Evolutionary conservation across 2,888 invertebrate species (phyloP).

Genomic region (Helicoverpa assulta): DNA sequence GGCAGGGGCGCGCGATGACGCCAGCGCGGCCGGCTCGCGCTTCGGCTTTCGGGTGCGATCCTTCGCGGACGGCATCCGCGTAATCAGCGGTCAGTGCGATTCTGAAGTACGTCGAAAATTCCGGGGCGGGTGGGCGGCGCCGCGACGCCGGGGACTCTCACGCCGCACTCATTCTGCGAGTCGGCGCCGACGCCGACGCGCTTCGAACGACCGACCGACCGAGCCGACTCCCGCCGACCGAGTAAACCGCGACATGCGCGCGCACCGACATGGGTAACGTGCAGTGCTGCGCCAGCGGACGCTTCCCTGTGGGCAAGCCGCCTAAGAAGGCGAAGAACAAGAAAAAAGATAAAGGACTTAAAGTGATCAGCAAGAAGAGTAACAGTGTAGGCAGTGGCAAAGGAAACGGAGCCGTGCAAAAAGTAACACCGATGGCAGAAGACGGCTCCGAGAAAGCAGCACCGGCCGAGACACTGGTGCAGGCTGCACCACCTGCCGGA

Average conservation of each 20-base stretch:
- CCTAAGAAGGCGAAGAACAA: slow-evolving; percentile 81
- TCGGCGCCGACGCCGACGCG: slow-evolving; percentile 90
- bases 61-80: slow-evolving; percentile 89
- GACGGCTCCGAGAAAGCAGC: slow-evolving; percentile 79
- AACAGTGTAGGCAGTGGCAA: slow-evolving; percentile 83
- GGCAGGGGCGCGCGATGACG: slow-evolving; percentile 87
- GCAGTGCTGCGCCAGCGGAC: slow-evolving; percentile 89
- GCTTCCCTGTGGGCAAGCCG: slow-evolving; percentile 82
- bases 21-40: slow-evolving; percentile 86
- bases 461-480: slow-evolving; percentile 75
- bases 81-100: slow-evolving; percentile 87
- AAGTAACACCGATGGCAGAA: slow-evolving; percentile 82
- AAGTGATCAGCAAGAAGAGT: slow-evolving; percentile 77
- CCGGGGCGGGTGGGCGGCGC: slow-evolving; percentile 84
- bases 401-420: slow-evolving; percentile 76
- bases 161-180: slow-evolving; percentile 86
- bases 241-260: slow-evolving; percentile 88
- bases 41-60: slow-evolving; percentile 90
- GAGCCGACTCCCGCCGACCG: slow-evolving; percentile 85
- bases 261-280: slow-evolving; percentile 89
- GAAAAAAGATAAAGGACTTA: slow-evolving; percentile 73
- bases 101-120: slow-evolving; percentile 86
- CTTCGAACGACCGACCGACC: slow-evolving; percentile 89
- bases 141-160: slow-evolving; percentile 80
- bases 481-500: slow-evolving; percentile 70